Conservation (phyloP, 2,888 invertebrate species). For the Athetis lepigone region DNA sequence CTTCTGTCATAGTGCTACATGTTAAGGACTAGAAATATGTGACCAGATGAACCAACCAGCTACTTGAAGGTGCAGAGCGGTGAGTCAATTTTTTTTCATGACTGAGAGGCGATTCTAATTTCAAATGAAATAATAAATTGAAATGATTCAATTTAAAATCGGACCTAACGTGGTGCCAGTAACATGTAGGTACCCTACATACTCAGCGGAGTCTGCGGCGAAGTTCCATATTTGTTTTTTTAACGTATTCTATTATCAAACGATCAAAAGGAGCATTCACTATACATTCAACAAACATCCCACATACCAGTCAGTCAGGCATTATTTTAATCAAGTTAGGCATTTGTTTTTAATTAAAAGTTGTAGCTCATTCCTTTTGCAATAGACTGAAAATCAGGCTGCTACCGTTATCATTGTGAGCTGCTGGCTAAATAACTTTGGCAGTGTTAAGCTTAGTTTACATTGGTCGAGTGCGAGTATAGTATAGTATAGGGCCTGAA, state of each 20-base stretch:
- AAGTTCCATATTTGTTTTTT: neutral
- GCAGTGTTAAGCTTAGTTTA: constrained; percentile 31
- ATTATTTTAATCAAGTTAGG: constrained; percentile 53
- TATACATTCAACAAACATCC: constrained; percentile 11
- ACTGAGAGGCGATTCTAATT: neutral
- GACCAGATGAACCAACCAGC: neutral
- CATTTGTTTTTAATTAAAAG: constrained; percentile 67
- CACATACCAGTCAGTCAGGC: constrained; percentile 31
- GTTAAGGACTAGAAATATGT: neutral
- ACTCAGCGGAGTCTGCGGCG: no score
- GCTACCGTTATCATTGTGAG: constrained; percentile 57
- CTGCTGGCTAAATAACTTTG: constrained; percentile 61
- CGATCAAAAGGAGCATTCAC: neutral
- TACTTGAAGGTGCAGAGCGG: no score
- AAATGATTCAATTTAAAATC: no score
- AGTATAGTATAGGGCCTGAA: no score
- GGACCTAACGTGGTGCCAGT: no score
- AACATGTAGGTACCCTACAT: no score
- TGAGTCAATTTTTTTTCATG: no score
- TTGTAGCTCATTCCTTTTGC: constrained; percentile 52
- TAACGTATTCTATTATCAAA: neutral
- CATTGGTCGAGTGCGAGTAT: constrained; percentile 7
- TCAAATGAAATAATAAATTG: neutral
- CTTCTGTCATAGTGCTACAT: neutral
- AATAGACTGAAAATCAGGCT: constrained; percentile 52